Conservation (phyloP, 2,888 invertebrate genomes). For the Nomada lathburiana region DNA sequence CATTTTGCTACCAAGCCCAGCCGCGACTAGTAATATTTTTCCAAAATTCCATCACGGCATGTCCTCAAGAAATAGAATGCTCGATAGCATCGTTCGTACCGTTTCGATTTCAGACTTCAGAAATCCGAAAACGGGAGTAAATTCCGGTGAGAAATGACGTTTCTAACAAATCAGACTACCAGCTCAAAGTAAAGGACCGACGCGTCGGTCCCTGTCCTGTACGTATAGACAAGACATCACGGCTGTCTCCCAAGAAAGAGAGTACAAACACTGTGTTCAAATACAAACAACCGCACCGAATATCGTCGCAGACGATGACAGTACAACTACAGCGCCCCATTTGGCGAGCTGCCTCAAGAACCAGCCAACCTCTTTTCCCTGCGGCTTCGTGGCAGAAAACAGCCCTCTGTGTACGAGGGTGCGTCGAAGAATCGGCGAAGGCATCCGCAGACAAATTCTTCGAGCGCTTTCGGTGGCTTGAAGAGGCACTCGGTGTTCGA, state of each 20-base stretch:
- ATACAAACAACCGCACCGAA: conserved; percentile 10
- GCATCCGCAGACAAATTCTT: conserved; percentile 44
- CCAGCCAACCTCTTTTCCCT: conserved; percentile 11
- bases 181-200: background rate
- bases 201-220: conserved; percentile 2
- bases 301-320: conserved; percentile 19
- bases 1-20: too few relatives aligned
- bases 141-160: background rate
- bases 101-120: too few relatives aligned
- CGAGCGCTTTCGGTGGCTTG: conserved; percentile 36
- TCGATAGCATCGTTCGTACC: too few relatives aligned
- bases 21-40: too few relatives aligned
- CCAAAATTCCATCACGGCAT: background rate
- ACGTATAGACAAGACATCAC: conserved; percentile 23
- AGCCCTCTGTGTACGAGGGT: background rate
- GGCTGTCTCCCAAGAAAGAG: background rate
- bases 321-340: conserved; percentile 41
- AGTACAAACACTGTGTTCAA: conserved; percentile 34
- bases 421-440: conserved; percentile 3
- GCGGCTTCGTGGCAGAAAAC: conserved; percentile 3
- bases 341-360: conserved; percentile 47
- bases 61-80: background rate
- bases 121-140: background rate
- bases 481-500: conserved; percentile 50
- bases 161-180: conserved; percentile 29